Evolutionary conservation across 2,113 vertebrate species (phyloP), one percentile per base, ranked within the genome.

Genomic region (Mionectes macconnelli): DNA sequence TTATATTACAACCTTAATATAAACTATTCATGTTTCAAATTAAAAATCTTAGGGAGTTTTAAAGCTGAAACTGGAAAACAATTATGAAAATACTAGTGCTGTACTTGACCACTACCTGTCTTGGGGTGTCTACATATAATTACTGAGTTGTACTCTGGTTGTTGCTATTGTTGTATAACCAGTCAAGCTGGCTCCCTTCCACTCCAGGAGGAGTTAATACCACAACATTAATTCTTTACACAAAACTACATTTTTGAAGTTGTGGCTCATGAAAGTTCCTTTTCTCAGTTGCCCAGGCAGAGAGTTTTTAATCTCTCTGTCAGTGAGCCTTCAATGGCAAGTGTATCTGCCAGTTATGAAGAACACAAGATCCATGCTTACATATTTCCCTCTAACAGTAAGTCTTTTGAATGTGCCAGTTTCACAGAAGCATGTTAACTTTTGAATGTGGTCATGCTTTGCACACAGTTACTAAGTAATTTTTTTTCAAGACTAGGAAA

Each of bases 91-190:
- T 87, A 18, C 4, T 81, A 28, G 27, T 39, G 10, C 28, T 74
- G 23, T 74, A 28, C 31, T 89, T 55, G 18, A 42, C 55, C 47
- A n/a, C 14, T 80, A 13, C 68, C 35, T 23, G 23, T 52, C 35
- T 49, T 70, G 19, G 4, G 4, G 13, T 75, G 42, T 74, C 47
- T 84, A 44, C 78, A 49, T 69, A 12, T 76, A 94, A 89, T 95
- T 86, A 90, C 17, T 25, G 33, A 63, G 42, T 47, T 68, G 25
- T 90, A 30, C 63, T 92, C 21, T 90, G 39, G 42, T 81, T 90
- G 64, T 70, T 92, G 20, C 52, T 74, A 3, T 73, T 91, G 88
- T 73, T 84, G 80, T 81, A 35, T 92, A 93, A 95, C 91, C 89
- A 75, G 86, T 96, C 68, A 81, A 2, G 2, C 89, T 84, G 91